These are phyloP conservation scores for Pygmarrhopalites habei DNA, from an alignment of 1,140 invertebrate species.

Conservation along the genomic window DNA sequence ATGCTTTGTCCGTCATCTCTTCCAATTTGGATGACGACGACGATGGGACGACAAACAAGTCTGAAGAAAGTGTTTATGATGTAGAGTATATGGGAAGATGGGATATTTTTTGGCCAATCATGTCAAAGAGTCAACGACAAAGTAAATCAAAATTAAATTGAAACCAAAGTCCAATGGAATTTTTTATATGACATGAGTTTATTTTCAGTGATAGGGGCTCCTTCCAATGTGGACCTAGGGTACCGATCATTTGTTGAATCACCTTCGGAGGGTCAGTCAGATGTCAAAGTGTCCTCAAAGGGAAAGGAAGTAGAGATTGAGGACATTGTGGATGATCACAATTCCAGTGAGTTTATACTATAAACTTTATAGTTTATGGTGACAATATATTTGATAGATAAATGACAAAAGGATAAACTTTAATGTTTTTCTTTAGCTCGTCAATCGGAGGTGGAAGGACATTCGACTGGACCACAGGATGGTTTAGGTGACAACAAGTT, in stretches of 20 bases:
- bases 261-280: neutral
- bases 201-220: constrained; percentile 1
- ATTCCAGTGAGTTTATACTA: too few species aligned
- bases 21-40: neutral
- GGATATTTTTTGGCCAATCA: constrained; percentile 5
- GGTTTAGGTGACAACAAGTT: too few species aligned
- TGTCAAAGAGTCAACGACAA: neutral
- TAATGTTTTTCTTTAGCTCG: too few species aligned
- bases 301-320: neutral
- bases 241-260: neutral
- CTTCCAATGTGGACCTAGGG: neutral
- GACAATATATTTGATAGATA: too few species aligned
- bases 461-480: too few species aligned
- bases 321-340: too few species aligned
- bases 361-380: too few species aligned
- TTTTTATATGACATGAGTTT: neutral
- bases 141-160: neutral
- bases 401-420: too few species aligned
- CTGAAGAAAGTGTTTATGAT: neutral
- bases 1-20: neutral
- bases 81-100: neutral
- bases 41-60: neutral
- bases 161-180: neutral
- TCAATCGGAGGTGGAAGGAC: too few species aligned
- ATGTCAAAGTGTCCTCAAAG: neutral